Percentiles rank a stretch among this genome's conserved stretches.
phyloP scores from a whole-genome alignment of 2,888 invertebrate species.

The Meteorus cinctellus region DNA sequence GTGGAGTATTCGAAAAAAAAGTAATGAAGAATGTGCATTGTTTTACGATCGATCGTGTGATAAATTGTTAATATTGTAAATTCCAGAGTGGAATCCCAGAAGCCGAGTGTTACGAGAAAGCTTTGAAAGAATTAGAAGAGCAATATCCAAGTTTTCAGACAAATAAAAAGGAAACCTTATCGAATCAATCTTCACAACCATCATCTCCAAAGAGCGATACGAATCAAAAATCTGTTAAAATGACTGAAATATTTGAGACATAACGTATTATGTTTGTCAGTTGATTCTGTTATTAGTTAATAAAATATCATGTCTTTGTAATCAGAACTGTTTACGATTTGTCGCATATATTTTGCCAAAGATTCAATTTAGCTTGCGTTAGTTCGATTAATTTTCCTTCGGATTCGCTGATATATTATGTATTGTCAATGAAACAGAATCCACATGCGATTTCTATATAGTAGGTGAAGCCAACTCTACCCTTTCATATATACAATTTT shows the following conservation, averaged over 20 bases:
- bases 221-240: background rate
- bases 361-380: too few species aligned
- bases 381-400: too few species aligned
- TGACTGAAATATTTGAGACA: background rate
- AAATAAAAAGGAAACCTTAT: background rate
- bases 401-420: too few species aligned
- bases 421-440: too few species aligned
- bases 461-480: too few species aligned
- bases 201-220: background rate
- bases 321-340: too few species aligned
- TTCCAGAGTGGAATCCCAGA: constrained; percentile 53
- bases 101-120: constrained; percentile 53
- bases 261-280: background rate
- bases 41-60: too few species aligned
- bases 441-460: too few species aligned
- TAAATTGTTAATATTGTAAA: constrained; percentile 12
- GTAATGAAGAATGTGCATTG: background rate
- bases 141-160: background rate
- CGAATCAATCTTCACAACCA: background rate
- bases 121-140: constrained; percentile 48
- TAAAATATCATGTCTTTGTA: background rate
- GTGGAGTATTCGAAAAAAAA: background rate
- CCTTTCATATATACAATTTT: too few species aligned
- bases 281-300: background rate
- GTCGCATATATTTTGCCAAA: too few species aligned